Evolutionary conservation across 1,140 invertebrate genomes (phyloP).

Genomic region (Leptonema lineaticorne): DNA sequence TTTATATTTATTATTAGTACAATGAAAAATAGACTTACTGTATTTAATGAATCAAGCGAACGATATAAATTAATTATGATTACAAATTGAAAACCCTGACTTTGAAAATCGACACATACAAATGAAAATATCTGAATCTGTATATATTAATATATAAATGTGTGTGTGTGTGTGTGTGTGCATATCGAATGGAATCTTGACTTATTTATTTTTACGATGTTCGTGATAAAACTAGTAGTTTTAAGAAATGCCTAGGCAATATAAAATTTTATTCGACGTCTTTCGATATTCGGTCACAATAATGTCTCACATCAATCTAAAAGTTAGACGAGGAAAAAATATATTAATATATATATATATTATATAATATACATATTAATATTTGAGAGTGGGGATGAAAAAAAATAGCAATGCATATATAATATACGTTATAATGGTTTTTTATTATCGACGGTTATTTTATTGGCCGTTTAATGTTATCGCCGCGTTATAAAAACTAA

Average conservation of each 20-base stretch:
- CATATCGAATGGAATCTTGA: background rate
- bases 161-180: no score
- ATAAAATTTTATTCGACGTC: no score
- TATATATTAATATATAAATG: no score
- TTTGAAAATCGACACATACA: no score
- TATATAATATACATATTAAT: background rate
- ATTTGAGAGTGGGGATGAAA: no score
- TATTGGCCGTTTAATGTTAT: constrained; percentile 16
- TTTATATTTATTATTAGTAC: no score
- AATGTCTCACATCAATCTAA: background rate
- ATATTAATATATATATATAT: background rate
- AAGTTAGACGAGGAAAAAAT: background rate
- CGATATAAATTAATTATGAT: no score
- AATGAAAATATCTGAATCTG: no score
- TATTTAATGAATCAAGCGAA: no score
- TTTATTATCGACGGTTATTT: constrained; percentile 2
- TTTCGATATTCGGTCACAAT: background rate
- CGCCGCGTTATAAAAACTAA: constrained; percentile 15
- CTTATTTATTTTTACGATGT: constrained; percentile 1
- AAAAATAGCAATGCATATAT: background rate
- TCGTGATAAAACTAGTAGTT: background rate
- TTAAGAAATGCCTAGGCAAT: background rate
- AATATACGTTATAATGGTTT: no score
- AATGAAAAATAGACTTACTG: no score
- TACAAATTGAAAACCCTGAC: no score